Evolutionary conservation across 2,797 vertebrate species (phyloP).

Genomic region (Dendrocincla fuliginosa): DNA sequence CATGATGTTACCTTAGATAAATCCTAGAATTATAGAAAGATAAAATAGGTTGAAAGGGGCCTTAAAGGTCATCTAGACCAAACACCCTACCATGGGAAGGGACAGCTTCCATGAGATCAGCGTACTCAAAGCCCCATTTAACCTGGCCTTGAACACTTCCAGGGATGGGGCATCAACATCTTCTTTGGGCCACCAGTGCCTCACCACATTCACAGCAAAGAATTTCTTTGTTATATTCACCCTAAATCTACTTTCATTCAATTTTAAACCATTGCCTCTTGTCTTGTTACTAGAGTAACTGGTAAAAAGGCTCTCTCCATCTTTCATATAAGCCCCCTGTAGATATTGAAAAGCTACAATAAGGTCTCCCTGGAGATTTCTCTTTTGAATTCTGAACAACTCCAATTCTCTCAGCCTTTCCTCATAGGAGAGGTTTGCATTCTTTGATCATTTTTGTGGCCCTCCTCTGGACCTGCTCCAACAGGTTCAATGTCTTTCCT

Average conservation of each 20-base stretch:
- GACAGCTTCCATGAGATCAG: neutral
- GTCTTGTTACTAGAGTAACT: neutral
- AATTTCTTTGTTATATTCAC: neutral
- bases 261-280: neutral
- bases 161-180: neutral
- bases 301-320: too few relatives aligned
- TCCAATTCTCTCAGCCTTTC: neutral
- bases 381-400: neutral
- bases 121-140: neutral
- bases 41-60: neutral
- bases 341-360: neutral
- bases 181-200: neutral
- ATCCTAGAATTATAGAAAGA: neutral
- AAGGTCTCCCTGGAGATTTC: rapidly evolving
- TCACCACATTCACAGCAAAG: neutral
- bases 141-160: neutral
- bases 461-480: rapidly evolving
- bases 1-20: neutral
- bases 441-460: neutral
- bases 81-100: rapidly evolving
- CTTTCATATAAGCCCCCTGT: neutral
- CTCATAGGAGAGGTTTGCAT: neutral
- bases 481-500: neutral
- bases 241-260: neutral
- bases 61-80: neutral